Evolutionary conservation across 23 tunicate genomes (phyloP).

Genomic region (Diplosoma virens): DNA sequence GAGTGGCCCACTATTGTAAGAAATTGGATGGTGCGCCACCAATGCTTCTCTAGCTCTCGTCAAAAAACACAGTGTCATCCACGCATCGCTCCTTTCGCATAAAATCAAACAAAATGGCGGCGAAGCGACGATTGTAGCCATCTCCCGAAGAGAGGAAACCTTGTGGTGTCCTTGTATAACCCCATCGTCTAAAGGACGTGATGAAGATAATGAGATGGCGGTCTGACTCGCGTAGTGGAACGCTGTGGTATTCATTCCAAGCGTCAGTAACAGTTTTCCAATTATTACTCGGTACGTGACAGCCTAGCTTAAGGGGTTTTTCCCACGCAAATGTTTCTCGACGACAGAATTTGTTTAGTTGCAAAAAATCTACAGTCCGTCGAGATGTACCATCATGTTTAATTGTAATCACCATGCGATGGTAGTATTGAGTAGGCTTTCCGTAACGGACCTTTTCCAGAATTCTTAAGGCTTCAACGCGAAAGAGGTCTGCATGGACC

Average conservation of each 20-base stretch:
- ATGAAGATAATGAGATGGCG: slow-evolving; percentile 42
- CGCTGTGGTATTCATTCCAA: slow-evolving; percentile 46
- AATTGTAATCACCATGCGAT: background rate
- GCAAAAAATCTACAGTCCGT: slow-evolving; percentile 21
- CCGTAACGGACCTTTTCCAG: background rate
- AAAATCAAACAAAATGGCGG: slow-evolving; percentile 17
- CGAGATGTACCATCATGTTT: slow-evolving; percentile 32
- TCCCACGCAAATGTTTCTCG: slow-evolving; percentile 7
- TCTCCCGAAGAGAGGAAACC: slow-evolving; percentile 32
- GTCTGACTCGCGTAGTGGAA: slow-evolving; percentile 17
- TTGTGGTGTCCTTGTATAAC: slow-evolving; percentile 28
- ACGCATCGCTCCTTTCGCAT: slow-evolving; percentile 18
- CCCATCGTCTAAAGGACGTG: slow-evolving; percentile 23
- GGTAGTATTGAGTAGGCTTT: background rate
- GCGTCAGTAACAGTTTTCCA: slow-evolving; percentile 29
- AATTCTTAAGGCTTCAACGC: slow-evolving; percentile 9
- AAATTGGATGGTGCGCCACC: slow-evolving; percentile 7
- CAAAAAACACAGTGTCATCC: slow-evolving; percentile 35
- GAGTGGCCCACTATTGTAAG: background rate
- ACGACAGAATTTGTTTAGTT: background rate
- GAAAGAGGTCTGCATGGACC: slow-evolving; percentile 19
- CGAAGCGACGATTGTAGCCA: slow-evolving; percentile 35
- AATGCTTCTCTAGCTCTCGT: background rate
- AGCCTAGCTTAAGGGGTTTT: slow-evolving; percentile 7
- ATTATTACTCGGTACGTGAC: slow-evolving; percentile 11